These are phyloP conservation scores for Caenorhabditis elegans DNA, from an alignment of 1,140 invertebrate genomes.

Conservation along the genomic window WBcel235 BX284606.5:865001-865500, in stretches of 20 bases:
- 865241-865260: no score
- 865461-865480: slow-evolving; percentile 48
- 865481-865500: no score
- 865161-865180: not conserved
- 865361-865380: no score
- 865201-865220: not conserved
- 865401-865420: slow-evolving; percentile 55
- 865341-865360: no score
- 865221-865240: not conserved
- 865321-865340: no score
- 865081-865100: not conserved
- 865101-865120: not conserved
- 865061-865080: not conserved
- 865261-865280: no score
- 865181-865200: not conserved
- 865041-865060: not conserved
- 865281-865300: no score
- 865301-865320: no score
- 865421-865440: slow-evolving; percentile 49
- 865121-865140: not conserved
- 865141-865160: slow-evolving; percentile 4
- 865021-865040: no score
- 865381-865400: slow-evolving; percentile 44
- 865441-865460: slow-evolving; percentile 59
- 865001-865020: no score